These are phyloP conservation scores for Oxystoma pomonae DNA, from an alignment of 2,888 invertebrate species.

Conservation along the genomic window DNA sequence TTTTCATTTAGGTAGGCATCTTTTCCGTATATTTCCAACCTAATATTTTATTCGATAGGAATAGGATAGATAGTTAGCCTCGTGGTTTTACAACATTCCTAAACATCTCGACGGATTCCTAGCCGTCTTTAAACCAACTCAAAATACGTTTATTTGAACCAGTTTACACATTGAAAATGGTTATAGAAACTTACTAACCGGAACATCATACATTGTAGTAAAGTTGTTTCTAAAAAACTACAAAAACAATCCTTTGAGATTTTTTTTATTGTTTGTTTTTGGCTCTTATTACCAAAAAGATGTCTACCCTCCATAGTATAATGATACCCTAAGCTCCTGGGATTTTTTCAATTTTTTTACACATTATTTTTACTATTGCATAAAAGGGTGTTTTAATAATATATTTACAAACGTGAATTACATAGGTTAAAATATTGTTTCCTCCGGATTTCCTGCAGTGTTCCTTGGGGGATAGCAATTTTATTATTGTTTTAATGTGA, in stretches of 20 bases:
- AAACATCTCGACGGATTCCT: too few species aligned
- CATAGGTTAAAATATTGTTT: constrained; percentile 24
- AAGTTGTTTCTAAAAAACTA: too few species aligned
- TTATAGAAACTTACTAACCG: too few species aligned
- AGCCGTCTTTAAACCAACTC: too few species aligned
- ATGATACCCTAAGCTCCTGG: not conserved
- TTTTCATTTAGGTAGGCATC: not conserved
- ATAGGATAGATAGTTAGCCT: not conserved
- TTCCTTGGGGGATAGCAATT: constrained; percentile 32
- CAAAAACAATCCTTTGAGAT: too few species aligned
- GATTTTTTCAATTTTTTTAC: constrained; percentile 18
- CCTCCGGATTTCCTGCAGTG: not conserved
- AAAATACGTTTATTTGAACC: too few species aligned
- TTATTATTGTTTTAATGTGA: constrained; percentile 39
- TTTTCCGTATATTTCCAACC: not conserved
- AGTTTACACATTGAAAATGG: too few species aligned
- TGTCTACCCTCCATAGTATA: not conserved
- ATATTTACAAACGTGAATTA: constrained; percentile 23
- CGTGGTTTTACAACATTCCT: too few species aligned
- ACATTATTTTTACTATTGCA: constrained; percentile 24
- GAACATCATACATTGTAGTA: too few species aligned
- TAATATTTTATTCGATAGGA: not conserved
- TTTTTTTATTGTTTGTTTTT: too few species aligned
- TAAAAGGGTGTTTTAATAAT: constrained; percentile 22
- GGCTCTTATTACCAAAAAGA: too few species aligned